Evolutionary conservation across 2,797 vertebrate species (phyloP), one percentile per base, ranked within the genome.

Genomic region (Ataeniobius toweri): DNA sequence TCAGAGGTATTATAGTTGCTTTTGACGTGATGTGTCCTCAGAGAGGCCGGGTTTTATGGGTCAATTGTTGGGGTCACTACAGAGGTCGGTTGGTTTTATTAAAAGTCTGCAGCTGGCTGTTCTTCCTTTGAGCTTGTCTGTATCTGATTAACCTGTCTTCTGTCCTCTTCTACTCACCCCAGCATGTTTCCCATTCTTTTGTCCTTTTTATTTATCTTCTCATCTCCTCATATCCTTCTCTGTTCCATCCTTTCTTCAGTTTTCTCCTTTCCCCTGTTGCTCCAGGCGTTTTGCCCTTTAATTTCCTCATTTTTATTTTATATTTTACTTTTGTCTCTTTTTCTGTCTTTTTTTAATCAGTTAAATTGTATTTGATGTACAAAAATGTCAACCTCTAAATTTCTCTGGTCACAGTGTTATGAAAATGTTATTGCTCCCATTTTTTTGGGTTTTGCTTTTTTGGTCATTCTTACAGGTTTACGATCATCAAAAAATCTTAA

Each of bases 21-120:
- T 75, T n/a, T 44, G 80, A 85, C 59, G 31, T 56, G 72, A 79
- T 2, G 74, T 39, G 48, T 73, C 55, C 51, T 69, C 65, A 9
- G 31, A 63, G 44, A 72, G 36, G 10, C 68, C 39, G 4, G 0
- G 50, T 46, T 71, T 71, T 65, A 70, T 39, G 68, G 56, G 73
- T 89, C 81, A 68, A 12, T 65, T 12, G 55, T 55, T 82, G 9
- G 6, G 73, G 75, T 78, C 76, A 0, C 2, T 0, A 53, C 41
- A 2, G 6, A 2, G 26, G 13, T 61, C 10, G 6, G 41, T 16
- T 18, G 46, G 44, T 53, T 81, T 81, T 58, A 76, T 67, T 36
- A 36, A 48, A 61, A 1, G 8, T 70, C 26, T 14, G 20, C 71
- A 28, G 71, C n/a, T n/a, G 18, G 14, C 6, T 31, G 24, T 71